phyloP scores from a whole-genome alignment of 2,797 vertebrate genomes.

The Myotis vivesi region DNA sequence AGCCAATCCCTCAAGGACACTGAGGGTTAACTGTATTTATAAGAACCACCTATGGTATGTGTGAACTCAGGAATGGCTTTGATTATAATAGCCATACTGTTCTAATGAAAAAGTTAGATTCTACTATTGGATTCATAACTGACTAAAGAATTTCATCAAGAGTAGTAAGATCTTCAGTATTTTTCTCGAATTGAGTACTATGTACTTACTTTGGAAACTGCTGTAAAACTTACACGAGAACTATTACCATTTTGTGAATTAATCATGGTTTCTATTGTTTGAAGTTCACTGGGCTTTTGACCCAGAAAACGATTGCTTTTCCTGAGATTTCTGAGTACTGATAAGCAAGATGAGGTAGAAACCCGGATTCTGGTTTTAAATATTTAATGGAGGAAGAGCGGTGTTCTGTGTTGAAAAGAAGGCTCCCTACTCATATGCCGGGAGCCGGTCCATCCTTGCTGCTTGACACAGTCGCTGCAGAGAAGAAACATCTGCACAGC shows the following conservation, averaged over 20 bases:
- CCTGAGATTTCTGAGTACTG: not conserved
- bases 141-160: constrained; percentile 24
- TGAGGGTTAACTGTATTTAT: not conserved
- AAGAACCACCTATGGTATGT: not conserved
- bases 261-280: not conserved
- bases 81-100: not conserved
- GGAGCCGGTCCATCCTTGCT: too few relatives aligned
- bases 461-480: too few relatives aligned
- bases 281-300: not conserved
- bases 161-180: not conserved
- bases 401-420: not conserved
- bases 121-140: not conserved
- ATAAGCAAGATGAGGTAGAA: not conserved
- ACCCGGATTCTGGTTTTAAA: not conserved
- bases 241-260: not conserved
- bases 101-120: constrained; percentile 44
- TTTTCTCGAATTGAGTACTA: constrained; percentile 14
- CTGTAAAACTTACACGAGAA: not conserved
- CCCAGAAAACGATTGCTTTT: not conserved
- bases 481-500: too few relatives aligned
- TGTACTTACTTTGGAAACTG: constrained; percentile 28
- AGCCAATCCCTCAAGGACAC: not conserved
- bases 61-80: constrained; percentile 4
- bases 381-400: not conserved
- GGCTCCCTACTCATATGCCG: not conserved